These are phyloP conservation scores for Peucedramus taeniatus DNA, from an alignment of 2,113 vertebrate species.

Conservation along the genomic window DNA sequence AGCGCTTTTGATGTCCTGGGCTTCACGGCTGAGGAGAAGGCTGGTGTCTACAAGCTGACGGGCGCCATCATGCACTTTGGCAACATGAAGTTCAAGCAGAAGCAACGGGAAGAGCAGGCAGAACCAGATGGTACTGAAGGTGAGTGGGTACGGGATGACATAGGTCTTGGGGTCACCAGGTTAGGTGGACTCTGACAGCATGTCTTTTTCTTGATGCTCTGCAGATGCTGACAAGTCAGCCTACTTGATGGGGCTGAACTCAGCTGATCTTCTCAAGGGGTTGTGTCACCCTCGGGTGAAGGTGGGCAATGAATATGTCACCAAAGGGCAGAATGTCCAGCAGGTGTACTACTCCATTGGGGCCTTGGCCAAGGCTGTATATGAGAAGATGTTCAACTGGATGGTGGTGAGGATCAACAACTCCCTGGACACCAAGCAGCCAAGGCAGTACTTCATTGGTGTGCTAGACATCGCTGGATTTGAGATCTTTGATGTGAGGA, in stretches of 20 bases:
- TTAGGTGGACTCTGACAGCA: background rate
- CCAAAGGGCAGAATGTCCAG: constrained; percentile 88
- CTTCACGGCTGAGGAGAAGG: constrained; percentile 77
- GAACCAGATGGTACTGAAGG: constrained; percentile 77
- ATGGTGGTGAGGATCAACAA: constrained; percentile 82
- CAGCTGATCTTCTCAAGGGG: constrained; percentile 82
- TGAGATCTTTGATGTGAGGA: constrained; percentile 72
- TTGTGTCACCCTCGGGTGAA: constrained; percentile 82
- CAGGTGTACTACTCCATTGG: constrained; percentile 81
- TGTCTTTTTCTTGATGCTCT: background rate
- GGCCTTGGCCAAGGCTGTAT: constrained; percentile 85
- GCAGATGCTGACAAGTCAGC: constrained; percentile 81
- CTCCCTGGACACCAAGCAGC: constrained; percentile 82
- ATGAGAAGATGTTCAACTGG: constrained; percentile 88
- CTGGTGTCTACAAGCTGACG: constrained; percentile 72
- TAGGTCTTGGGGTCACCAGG: background rate
- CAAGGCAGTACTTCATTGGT: constrained; percentile 86
- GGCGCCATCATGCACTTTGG: constrained; percentile 81
- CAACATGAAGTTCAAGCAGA: constrained; percentile 83
- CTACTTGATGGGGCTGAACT: constrained; percentile 86
- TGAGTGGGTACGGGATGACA: background rate
- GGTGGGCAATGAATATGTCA: constrained; percentile 84
- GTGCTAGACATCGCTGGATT: constrained; percentile 85
- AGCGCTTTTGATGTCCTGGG: constrained; percentile 77
- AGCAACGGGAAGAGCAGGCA: constrained; percentile 77